Base-by-base conservation (phyloP, 1,140 invertebrate genomes). In the Pentalonia nigronervosa region DNA sequence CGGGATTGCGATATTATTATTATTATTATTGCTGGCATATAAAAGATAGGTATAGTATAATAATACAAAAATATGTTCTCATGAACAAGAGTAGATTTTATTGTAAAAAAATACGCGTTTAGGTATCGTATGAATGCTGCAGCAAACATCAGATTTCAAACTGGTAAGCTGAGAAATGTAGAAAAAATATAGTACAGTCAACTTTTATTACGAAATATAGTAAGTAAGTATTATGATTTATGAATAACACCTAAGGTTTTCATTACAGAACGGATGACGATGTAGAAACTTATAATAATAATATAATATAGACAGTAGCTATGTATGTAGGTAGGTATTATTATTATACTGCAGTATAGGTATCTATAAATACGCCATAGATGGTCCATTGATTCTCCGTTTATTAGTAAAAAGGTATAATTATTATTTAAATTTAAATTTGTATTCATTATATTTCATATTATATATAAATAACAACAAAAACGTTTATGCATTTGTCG, bases 91-190 rank as follows among this genome's bases (percentile, higher is more conserved):
- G 60, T 76, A 47, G 84, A 86, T 45, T 86, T 86, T 17, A 86
- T 86, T 86, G 83, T 41, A 86, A 86, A 86, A 48, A 86, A 14
- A 86, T 47, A 84, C 36, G 25, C 25, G 84, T 86, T 47, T 86
- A 86, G 36, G 36, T 86, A 86, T 86, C 84, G 45, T 86, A 86
- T 86, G 84, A 86, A 86, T 86, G 36, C 23, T 86, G 36, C 23
- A 41, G 23, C 21, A 7, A 86, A 86, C 84, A 86, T 86, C 84
- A n/a, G 25, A 86, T 86, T 86, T 86, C 84, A 86, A 14, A 86
- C 30, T 23, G 25, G 84, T 86, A 86, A 86, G 45, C 25, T 86
- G 84, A 86, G 84, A 86, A 41, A 86, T n/a, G 25, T 86, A 47
- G 30, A 47, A 45, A 47, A 30, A 30, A 47, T 86, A 86, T 86